phyloP scores from a whole-genome alignment of 64 coral and sea anemone species.

The Montipora foliosa region DNA sequence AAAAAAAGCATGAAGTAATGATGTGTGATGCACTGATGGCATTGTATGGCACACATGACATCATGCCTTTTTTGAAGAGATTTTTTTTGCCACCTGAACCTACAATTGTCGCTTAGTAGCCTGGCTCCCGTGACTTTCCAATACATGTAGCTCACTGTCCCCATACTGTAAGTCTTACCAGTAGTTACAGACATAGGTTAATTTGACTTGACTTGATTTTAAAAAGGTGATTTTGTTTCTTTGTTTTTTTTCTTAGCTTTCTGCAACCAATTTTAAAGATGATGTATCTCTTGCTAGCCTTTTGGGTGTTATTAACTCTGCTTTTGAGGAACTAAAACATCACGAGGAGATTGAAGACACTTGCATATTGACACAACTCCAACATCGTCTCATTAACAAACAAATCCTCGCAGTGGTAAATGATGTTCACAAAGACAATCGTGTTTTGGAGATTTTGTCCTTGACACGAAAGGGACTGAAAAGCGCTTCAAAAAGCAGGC shows the following conservation, averaged over 20 bases:
- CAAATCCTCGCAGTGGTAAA: conserved; percentile 77
- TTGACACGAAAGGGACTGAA: conserved; percentile 88
- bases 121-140: no score
- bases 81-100: no score
- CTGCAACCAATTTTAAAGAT: conserved; percentile 82
- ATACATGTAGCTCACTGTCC: no score
- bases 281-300: conserved; percentile 72
- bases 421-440: conserved; percentile 91
- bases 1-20: no score
- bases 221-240: no score
- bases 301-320: conserved; percentile 78
- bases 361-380: conserved; percentile 87
- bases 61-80: no score
- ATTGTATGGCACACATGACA: no score
- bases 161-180: no score
- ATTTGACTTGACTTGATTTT: no score
- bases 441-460: conserved; percentile 87
- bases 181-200: no score
- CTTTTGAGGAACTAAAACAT: conserved; percentile 95
- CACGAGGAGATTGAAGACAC: conserved; percentile 98
- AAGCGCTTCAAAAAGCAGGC: conserved; percentile 72
- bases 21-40: no score
- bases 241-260: conserved; percentile 57
- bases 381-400: conserved; percentile 82
- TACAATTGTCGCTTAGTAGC: no score